These are phyloP conservation scores for Mus spretus DNA, from an alignment of 2,797 vertebrate species.

Conservation along the genomic window DNA sequence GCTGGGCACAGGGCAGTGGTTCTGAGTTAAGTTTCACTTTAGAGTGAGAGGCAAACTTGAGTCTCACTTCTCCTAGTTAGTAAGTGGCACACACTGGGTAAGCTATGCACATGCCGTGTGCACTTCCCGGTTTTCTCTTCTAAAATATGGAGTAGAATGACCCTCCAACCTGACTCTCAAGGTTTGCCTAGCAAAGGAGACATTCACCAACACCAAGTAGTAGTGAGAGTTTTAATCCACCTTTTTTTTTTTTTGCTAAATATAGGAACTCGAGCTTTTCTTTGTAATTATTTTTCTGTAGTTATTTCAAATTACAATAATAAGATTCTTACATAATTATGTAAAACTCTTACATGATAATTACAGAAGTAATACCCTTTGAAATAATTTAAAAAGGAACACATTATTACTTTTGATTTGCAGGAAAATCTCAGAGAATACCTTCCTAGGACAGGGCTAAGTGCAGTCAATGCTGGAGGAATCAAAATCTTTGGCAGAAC, in stretches of 20 bases:
- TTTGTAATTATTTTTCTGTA: not conserved
- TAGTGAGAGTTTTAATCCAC: not conserved
- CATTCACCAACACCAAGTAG: not conserved
- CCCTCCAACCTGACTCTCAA: not conserved
- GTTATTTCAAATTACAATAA: not conserved
- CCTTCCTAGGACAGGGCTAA: not conserved
- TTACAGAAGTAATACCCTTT: not conserved
- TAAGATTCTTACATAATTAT: not conserved
- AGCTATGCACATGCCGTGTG: not conserved
- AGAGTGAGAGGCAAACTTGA: not conserved
- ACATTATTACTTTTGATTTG: slow-evolving; percentile 1
- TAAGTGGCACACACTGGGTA: not conserved
- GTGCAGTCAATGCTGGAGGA: not conserved
- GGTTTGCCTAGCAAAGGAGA: not conserved
- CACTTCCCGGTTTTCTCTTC: not conserved
- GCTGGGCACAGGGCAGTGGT: not conserved
- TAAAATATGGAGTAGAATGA: not conserved
- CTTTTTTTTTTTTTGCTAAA: not conserved
- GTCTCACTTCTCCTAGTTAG: not conserved
- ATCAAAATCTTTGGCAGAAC: not conserved
- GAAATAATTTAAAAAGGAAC: not conserved
- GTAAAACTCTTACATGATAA: not conserved
- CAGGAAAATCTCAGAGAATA: slow-evolving; percentile 31
- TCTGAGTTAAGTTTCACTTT: not conserved
- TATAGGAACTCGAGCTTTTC: not conserved